Percentiles rank a stretch among this genome's conserved stretches.
Conservation (phyloP, 2,888 invertebrate species). For the Diarsia mendica region DNA sequence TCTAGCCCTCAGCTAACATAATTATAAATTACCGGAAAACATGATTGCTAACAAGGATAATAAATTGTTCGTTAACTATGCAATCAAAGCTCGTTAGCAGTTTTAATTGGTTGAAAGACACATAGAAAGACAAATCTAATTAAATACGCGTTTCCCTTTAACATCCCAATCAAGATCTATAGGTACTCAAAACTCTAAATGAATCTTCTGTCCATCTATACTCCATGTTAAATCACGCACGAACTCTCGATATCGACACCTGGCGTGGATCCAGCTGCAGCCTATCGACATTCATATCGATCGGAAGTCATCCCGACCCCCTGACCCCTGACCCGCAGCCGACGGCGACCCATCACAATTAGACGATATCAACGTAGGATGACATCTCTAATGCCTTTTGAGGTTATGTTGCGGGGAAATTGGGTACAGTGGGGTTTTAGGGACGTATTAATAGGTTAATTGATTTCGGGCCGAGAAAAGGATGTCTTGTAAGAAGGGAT, state of each 20-base stretch:
- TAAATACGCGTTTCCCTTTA: background rate
- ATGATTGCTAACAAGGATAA: too few relatives aligned
- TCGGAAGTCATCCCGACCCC: conserved; percentile 59
- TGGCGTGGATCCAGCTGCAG: conserved; percentile 64
- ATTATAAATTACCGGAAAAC: too few relatives aligned
- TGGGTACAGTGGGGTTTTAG: background rate
- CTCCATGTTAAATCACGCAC: background rate
- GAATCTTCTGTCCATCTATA: background rate
- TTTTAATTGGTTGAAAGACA: too few relatives aligned
- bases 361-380: conserved; percentile 13
- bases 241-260: conserved; percentile 34
- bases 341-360: conserved; percentile 28
- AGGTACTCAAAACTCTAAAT: background rate
- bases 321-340: conserved; percentile 47
- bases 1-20: too few relatives aligned
- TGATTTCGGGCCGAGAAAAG: background rate
- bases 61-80: background rate
- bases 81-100: background rate
- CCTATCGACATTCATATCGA: conserved; percentile 57
- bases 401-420: conserved; percentile 4
- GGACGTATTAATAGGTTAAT: conserved; percentile 5
- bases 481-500: conserved; percentile 1
- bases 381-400: conserved; percentile 2
- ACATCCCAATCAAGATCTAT: background rate
- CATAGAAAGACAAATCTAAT: background rate